A percentile compares a stretch with the other conserved stretches of the same genome.
These are phyloP conservation scores for Ylistrum balloti DNA, from an alignment of 1,140 invertebrate genomes.

Conservation along the genomic window DNA sequence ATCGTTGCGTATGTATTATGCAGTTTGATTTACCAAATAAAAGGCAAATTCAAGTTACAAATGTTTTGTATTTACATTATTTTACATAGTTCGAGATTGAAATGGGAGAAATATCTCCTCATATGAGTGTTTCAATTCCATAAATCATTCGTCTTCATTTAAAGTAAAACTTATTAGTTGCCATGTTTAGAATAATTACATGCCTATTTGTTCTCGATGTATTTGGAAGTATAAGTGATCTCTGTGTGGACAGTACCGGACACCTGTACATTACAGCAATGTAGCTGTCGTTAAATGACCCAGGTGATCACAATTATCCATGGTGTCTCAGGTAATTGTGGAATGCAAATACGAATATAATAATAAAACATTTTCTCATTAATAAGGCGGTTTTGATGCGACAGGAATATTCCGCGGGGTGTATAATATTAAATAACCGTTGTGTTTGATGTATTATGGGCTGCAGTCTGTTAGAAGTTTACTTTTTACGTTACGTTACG, in stretches of 20 bases:
- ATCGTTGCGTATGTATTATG: neutral
- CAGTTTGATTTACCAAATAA: neutral
- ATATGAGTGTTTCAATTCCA: too few relatives aligned
- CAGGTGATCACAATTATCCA: conserved; percentile 7
- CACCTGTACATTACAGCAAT: neutral
- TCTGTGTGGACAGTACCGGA: neutral
- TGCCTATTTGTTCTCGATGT: neutral
- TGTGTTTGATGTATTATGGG: conserved; percentile 26
- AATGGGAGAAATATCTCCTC: too few relatives aligned
- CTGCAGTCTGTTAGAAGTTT: conserved; percentile 28
- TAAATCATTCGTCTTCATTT: too few relatives aligned
- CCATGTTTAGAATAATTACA: neutral
- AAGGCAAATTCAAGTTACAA: neutral
- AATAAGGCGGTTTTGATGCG: neutral
- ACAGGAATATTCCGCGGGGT: conserved; percentile 37
- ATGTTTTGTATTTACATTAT: too few relatives aligned
- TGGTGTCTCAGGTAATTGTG: conserved; percentile 5
- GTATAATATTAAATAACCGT: conserved; percentile 5
- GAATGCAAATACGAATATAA: conserved; percentile 27
- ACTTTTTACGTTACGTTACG: conserved; percentile 9
- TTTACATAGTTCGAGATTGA: too few relatives aligned
- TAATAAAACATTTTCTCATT: conserved; percentile 40
- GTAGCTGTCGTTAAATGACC: neutral
- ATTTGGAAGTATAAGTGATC: neutral
- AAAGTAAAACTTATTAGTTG: neutral